Conservation (phyloP, 2,113 vertebrate genomes). For the Salvelinus sp. region DNA sequence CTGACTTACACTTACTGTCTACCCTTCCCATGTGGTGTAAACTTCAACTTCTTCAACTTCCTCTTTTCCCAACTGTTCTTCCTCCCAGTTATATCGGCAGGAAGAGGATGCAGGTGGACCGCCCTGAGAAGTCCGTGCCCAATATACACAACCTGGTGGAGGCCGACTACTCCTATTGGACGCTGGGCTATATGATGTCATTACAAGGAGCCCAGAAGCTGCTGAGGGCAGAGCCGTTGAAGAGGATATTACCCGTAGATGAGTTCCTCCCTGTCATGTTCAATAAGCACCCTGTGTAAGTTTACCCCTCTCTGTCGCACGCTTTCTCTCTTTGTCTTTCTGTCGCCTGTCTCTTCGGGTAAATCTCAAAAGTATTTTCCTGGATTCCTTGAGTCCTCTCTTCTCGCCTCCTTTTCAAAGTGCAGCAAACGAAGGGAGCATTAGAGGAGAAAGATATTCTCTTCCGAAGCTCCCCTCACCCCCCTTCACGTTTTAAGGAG, state of each 20-base stretch:
- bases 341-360: not conserved
- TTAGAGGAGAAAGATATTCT: too few relatives aligned
- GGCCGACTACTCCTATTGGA: constrained; percentile 94
- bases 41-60: too few relatives aligned
- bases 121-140: constrained; percentile 83
- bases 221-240: constrained; percentile 79
- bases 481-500: too few relatives aligned
- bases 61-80: not conserved
- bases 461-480: too few relatives aligned
- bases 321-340: not conserved
- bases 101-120: constrained; percentile 92
- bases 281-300: constrained; percentile 91
- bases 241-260: constrained; percentile 86
- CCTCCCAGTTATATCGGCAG: constrained; percentile 85
- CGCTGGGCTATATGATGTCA: constrained; percentile 86
- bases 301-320: constrained; percentile 16
- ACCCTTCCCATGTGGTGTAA: too few relatives aligned
- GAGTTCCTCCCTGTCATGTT: constrained; percentile 94
- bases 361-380: too few relatives aligned
- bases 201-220: constrained; percentile 86
- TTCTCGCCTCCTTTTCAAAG: too few relatives aligned
- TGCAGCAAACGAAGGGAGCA: too few relatives aligned
- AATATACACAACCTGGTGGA: constrained; percentile 87
- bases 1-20: too few relatives aligned
- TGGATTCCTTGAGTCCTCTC: too few relatives aligned